Conservation (phyloP, 2,113 vertebrate genomes). For the Zeus faber region DNA sequence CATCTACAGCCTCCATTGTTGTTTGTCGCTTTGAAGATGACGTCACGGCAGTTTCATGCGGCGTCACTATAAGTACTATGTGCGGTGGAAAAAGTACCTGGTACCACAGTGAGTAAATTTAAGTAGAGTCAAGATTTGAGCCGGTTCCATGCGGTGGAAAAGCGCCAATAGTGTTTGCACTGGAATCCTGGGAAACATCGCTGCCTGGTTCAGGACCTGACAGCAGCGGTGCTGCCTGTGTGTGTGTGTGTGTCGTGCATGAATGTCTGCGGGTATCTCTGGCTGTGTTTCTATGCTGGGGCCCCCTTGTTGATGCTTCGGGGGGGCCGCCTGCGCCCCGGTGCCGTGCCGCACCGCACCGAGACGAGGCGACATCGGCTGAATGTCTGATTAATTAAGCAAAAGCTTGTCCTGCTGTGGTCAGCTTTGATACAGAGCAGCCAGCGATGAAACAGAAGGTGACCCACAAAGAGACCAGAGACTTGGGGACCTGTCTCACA, state of each 20-base stretch:
- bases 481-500: constrained; percentile 34
- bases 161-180: too few relatives aligned
- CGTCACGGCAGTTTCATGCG: too few relatives aligned
- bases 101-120: too few relatives aligned
- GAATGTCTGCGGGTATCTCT: neutral
- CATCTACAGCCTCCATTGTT: too few relatives aligned
- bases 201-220: too few relatives aligned
- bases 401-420: constrained; percentile 36
- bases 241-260: neutral
- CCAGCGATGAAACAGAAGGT: constrained; percentile 60
- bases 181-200: too few relatives aligned
- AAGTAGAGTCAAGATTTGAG: too few relatives aligned
- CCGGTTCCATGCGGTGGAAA: too few relatives aligned
- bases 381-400: constrained; percentile 66
- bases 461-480: constrained; percentile 50
- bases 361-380: constrained; percentile 37
- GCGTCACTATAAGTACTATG: too few relatives aligned
- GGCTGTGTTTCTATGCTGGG: constrained; percentile 21
- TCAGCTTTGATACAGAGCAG: constrained; percentile 52
- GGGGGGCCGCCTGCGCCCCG: constrained; percentile 21
- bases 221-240: too few relatives aligned
- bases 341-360: constrained; percentile 23
- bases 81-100: too few relatives aligned
- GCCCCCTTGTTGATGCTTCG: constrained; percentile 18
- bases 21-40: too few relatives aligned